Conservation (phyloP, 2,888 invertebrate species). For the Pocota personata region DNA sequence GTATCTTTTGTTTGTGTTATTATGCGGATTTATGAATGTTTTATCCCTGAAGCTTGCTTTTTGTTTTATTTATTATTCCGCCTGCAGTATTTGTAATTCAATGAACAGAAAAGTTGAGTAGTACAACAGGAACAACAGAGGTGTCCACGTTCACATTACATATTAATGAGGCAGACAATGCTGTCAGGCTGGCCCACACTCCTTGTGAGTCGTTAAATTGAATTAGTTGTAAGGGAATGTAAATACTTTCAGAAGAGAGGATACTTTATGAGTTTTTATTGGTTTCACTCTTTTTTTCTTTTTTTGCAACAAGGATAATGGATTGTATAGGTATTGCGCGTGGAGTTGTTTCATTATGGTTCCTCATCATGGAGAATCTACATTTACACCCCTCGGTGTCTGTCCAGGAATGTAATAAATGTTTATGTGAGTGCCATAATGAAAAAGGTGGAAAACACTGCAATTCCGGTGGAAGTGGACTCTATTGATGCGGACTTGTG, state of each 20-base stretch:
- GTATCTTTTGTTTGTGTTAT: slow-evolving; percentile 63
- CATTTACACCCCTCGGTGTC: not conserved
- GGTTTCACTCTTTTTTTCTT: slow-evolving; percentile 4
- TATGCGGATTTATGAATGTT: slow-evolving; percentile 52
- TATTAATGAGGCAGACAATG: slow-evolving; percentile 70
- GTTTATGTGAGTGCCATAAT: slow-evolving; percentile 50
- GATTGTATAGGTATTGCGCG: slow-evolving; percentile 37
- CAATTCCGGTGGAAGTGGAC: slow-evolving; percentile 32
- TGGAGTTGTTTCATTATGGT: slow-evolving; percentile 43
- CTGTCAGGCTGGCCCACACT: not conserved
- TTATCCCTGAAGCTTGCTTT: slow-evolving; percentile 34
- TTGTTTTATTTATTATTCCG: slow-evolving; percentile 3
- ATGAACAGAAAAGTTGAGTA: slow-evolving; percentile 28
- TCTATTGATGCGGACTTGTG: not conserved
- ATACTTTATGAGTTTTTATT: slow-evolving; percentile 57
- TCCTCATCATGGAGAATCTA: slow-evolving; percentile 18
- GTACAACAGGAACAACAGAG: slow-evolving; percentile 26
- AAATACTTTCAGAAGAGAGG: slow-evolving; percentile 45
- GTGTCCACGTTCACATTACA: slow-evolving; percentile 44
- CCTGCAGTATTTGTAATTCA: not conserved
- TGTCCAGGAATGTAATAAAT: slow-evolving; percentile 48
- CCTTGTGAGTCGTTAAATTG: slow-evolving; percentile 55
- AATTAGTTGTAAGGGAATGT: slow-evolving; percentile 68
- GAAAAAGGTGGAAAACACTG: slow-evolving; percentile 3
- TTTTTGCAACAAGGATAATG: slow-evolving; percentile 51